Evolutionary conservation across 2,113 vertebrate species (phyloP).

Genomic region (Ochotona curzoniae): DNA sequence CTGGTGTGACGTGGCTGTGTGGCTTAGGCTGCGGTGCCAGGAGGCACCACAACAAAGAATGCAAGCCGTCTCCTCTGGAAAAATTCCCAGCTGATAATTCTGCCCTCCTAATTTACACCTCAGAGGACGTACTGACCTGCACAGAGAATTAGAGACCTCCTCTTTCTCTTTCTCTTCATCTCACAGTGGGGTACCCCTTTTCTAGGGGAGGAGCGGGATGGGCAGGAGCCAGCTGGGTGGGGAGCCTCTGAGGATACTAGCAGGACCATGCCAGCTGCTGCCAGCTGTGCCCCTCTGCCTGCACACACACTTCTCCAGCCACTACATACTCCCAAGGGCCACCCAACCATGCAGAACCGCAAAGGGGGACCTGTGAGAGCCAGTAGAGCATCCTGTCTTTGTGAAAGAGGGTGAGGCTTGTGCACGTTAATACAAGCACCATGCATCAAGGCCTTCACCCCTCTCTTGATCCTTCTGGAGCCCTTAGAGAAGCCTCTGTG

Average conservation of each 20-base stretch:
- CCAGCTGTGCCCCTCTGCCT: background rate
- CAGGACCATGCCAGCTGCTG: background rate
- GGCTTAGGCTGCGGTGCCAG: constrained; percentile 58
- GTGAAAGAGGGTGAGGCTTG: background rate
- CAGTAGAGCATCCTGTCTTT: fast-evolving
- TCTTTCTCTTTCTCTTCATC: constrained; percentile 36
- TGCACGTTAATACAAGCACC: background rate
- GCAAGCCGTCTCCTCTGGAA: constrained; percentile 29
- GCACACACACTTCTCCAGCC: background rate
- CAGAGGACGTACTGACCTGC: constrained; percentile 26
- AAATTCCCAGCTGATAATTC: constrained; percentile 42
- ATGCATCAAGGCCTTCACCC: too few relatives aligned
- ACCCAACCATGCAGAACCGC: background rate
- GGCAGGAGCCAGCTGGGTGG: background rate
- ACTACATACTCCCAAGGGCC: background rate
- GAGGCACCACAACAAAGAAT: constrained; percentile 13
- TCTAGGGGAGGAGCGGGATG: background rate
- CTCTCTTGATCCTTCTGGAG: background rate
- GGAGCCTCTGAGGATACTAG: background rate
- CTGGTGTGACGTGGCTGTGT: constrained; percentile 49
- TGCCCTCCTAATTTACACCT: constrained; percentile 74
- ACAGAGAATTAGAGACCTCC: constrained; percentile 23
- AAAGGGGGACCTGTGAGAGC: background rate
- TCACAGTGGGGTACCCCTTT: background rate
- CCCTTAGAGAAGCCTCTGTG: too few relatives aligned